These are phyloP conservation scores for Calypte anna DNA, from an alignment of 2,113 vertebrate genomes.

Conservation along the genomic window DNA sequence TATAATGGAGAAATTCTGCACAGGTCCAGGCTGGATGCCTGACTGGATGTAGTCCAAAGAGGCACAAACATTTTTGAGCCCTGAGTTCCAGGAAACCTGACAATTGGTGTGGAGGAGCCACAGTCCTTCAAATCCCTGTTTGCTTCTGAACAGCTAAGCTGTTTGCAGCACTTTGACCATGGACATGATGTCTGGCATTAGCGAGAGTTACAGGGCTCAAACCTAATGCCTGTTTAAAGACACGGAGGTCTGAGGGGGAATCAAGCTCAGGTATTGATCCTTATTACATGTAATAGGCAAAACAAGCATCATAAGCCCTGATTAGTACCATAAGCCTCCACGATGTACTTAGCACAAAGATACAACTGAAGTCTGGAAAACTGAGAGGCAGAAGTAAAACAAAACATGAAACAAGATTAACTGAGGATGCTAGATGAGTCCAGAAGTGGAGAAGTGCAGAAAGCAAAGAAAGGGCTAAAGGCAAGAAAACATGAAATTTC, in stretches of 20 bases:
- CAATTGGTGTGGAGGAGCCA: not conserved
- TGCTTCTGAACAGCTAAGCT: not conserved
- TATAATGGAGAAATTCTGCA: not conserved
- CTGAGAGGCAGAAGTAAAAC: not conserved
- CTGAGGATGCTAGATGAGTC: not conserved
- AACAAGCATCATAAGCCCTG: not conserved
- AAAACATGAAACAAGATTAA: not conserved
- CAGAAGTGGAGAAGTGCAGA: not conserved
- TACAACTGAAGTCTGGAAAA: not conserved
- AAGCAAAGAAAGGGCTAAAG: not conserved
- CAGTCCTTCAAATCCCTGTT: not conserved
- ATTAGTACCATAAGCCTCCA: constrained; percentile 2
- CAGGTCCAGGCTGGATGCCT: not conserved
- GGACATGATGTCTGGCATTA: constrained; percentile 43
- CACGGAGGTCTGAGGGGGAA: constrained; percentile 24
- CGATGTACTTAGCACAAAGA: not conserved
- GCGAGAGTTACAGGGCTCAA: constrained; percentile 28
- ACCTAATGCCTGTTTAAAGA: constrained; percentile 47
- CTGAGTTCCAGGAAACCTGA: not conserved
- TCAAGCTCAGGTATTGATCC: constrained; percentile 38
- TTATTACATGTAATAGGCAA: constrained; percentile 4
- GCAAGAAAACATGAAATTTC: not conserved
- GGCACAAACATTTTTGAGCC: not conserved
- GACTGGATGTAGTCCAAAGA: not conserved
- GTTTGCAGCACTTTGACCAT: constrained; percentile 3